Evolutionary conservation across 1,140 invertebrate species (phyloP).

Genomic region (Neuroterus valhalla): DNA sequence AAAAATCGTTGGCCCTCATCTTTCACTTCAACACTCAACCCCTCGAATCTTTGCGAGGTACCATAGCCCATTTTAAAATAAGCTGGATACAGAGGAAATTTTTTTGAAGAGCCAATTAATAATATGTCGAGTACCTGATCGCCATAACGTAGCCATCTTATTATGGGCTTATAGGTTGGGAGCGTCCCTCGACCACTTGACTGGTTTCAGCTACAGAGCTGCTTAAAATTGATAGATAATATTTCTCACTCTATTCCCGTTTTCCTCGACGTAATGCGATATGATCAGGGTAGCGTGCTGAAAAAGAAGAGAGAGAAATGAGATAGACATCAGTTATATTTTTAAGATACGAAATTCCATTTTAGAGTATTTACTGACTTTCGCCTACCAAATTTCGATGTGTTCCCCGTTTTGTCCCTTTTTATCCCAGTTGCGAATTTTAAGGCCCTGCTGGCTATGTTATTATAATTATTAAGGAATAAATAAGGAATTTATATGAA

Average conservation of each 20-base stretch:
- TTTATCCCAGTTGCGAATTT: too few relatives aligned
- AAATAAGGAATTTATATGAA: too few relatives aligned
- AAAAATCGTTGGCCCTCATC: not conserved
- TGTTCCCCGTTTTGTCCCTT: too few relatives aligned
- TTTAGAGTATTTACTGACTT: too few relatives aligned
- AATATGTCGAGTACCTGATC: constrained; percentile 51
- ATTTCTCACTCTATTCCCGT: constrained; percentile 39
- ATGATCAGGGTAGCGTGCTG: too few relatives aligned
- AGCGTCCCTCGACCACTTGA: constrained; percentile 57
- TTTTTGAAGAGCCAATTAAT: constrained; percentile 61
- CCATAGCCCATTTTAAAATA: constrained; percentile 7
- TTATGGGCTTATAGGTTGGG: constrained; percentile 60
- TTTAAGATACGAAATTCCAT: too few relatives aligned
- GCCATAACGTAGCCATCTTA: constrained; percentile 59
- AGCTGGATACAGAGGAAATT: constrained; percentile 29
- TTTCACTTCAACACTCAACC: not conserved
- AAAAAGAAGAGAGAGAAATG: too few relatives aligned
- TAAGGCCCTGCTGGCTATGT: too few relatives aligned
- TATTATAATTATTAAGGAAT: too few relatives aligned
- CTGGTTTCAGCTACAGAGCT: constrained; percentile 58
- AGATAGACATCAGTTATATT: too few relatives aligned
- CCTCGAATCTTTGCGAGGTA: not conserved
- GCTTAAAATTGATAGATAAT: constrained; percentile 59
- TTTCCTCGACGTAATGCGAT: constrained; percentile 29
- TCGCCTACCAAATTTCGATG: too few relatives aligned